A percentile compares a stretch with the other conserved stretches of the same genome.
phyloP scores from a whole-genome alignment of 2,797 vertebrate species.

The Galaxias olidus region DNA sequence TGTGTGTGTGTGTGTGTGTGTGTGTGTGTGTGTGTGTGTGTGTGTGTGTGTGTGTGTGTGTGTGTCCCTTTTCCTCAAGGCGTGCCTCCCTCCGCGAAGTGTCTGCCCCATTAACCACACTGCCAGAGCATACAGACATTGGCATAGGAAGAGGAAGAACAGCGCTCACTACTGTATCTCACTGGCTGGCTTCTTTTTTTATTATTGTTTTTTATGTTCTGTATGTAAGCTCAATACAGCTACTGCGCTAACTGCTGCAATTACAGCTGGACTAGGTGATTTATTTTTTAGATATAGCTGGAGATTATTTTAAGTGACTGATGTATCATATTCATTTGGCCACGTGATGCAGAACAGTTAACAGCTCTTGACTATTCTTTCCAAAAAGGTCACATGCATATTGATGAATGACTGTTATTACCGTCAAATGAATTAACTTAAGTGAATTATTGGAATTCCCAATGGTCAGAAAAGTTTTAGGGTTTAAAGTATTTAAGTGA shows the following conservation, averaged over 20 bases:
- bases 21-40: constrained; percentile 15
- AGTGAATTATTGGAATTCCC: too few relatives aligned
- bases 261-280: not conserved
- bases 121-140: constrained; percentile 22
- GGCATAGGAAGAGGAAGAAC: constrained; percentile 1
- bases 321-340: not conserved
- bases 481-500: too few relatives aligned
- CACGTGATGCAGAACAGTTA: not conserved
- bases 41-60: constrained; percentile 11
- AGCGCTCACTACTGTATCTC: not conserved
- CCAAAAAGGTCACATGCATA: constrained; percentile 2
- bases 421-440: too few relatives aligned
- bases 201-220: not conserved
- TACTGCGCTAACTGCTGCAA: constrained; percentile 5
- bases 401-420: constrained; percentile 3
- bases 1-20: constrained; percentile 18
- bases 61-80: constrained; percentile 16
- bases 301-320: constrained; percentile 3
- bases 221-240: not conserved
- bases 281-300: not conserved
- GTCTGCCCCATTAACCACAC: constrained; percentile 44
- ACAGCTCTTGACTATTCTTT: not conserved
- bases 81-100: constrained; percentile 31
- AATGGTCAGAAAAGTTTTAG: too few relatives aligned
- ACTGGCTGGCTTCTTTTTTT: not conserved